These are phyloP conservation scores for Pristionchus maxplancki DNA, from an alignment of 2,888 invertebrate genomes.

Conservation along the genomic window DNA sequence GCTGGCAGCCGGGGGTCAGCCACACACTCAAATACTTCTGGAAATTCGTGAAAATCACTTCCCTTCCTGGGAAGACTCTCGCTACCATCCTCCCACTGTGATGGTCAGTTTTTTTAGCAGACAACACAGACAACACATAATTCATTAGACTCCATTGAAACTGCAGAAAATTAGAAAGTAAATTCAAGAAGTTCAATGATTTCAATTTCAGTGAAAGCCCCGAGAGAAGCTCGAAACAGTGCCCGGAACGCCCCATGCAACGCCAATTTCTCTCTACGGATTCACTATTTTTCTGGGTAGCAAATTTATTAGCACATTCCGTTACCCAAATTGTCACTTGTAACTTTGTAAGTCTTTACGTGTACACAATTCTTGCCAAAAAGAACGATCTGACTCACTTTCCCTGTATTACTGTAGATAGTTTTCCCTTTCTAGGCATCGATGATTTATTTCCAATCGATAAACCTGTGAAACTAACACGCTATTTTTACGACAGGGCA, in stretches of 20 bases:
- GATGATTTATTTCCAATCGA: neutral
- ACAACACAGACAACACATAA: neutral
- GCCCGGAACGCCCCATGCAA: neutral
- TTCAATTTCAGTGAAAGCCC: neutral
- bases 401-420: constrained; percentile 26
- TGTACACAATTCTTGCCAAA: constrained; percentile 10
- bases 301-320: neutral
- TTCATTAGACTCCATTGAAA: too few relatives aligned
- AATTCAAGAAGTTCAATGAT: neutral
- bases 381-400: constrained; percentile 41
- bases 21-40: constrained; percentile 17
- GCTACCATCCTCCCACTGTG: neutral
- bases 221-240: neutral
- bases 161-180: neutral
- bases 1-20: constrained; percentile 19
- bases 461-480: constrained; percentile 11
- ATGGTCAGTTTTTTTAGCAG: neutral
- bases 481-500: neutral
- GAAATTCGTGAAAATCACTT: neutral
- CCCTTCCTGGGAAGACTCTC: neutral
- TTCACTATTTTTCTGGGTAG: neutral
- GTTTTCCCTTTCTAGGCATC: neutral
- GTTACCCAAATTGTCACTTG: neutral
- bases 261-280: constrained; percentile 6
- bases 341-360: neutral